Conservation (phyloP, 2,888 invertebrate genomes). For the Leptinotarsa haldemani region DNA sequence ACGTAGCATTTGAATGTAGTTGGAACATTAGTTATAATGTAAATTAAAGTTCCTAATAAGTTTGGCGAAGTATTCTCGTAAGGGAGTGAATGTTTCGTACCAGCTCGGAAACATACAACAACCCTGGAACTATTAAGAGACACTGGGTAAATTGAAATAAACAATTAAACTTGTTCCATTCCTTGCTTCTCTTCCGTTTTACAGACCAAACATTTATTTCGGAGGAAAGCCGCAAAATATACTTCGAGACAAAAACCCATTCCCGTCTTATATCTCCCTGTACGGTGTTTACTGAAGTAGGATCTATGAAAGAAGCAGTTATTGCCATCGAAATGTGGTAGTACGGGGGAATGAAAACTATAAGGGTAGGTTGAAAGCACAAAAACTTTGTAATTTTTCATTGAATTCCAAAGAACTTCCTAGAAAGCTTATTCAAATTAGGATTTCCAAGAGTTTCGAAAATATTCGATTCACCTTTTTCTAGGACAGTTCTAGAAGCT, state of each 20-base stretch:
- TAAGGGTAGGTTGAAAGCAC: background rate
- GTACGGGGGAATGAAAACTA: background rate
- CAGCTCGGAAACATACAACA: conserved; percentile 55
- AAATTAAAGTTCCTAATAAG: conserved; percentile 59
- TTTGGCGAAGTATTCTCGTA: conserved; percentile 58
- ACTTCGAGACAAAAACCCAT: conserved; percentile 35
- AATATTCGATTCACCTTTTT: no score
- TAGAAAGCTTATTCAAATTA: no score
- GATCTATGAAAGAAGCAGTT: conserved; percentile 1
- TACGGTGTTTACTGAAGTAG: conserved; percentile 1
- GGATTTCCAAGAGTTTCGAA: no score
- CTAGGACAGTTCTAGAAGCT: no score
- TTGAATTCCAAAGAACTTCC: no score
- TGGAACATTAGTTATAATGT: conserved; percentile 53
- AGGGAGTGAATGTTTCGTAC: conserved; percentile 57
- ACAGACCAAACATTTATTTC: conserved; percentile 44
- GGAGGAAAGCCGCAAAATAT: conserved; percentile 44
- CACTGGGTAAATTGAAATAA: conserved; percentile 58
- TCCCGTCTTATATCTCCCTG: conserved; percentile 8
- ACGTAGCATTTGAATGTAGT: conserved; percentile 21
- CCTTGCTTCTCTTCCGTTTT: conserved; percentile 44
- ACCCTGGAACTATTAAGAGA: conserved; percentile 58
- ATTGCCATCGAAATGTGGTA: background rate
- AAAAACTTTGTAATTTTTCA: background rate
- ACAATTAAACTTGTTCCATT: conserved; percentile 57